A percentile compares a stretch with the other conserved stretches of the same genome.
Conservation (phyloP, 1,140 invertebrate species). For the Lucilia sericata region DNA sequence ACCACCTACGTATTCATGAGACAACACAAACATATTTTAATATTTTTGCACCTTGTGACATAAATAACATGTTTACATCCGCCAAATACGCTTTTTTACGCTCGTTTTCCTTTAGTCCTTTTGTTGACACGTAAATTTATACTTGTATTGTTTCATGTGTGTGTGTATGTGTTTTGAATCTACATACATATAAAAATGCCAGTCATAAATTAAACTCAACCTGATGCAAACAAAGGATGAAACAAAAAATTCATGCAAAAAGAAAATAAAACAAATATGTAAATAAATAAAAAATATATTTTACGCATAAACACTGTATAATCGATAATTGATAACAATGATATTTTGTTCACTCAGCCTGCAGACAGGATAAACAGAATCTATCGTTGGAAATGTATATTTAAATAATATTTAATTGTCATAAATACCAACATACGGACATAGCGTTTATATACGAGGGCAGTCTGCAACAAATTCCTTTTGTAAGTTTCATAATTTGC, state of each 20-base stretch:
- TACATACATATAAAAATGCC: not conserved
- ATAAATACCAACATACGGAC: no score
- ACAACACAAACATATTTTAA: not conserved
- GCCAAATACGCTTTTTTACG: not conserved
- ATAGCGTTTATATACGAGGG: no score
- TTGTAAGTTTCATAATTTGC: no score
- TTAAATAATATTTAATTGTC: no score
- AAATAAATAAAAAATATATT: not conserved
- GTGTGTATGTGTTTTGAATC: not conserved
- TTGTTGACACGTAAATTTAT: not conserved
- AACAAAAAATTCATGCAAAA: not conserved
- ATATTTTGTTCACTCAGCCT: not conserved
- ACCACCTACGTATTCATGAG: not conserved
- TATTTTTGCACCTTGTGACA: slow-evolving; percentile 31
- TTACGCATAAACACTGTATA: slow-evolving; percentile 10
- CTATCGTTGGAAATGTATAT: no score
- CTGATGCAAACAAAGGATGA: not conserved
- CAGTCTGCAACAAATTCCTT: no score
- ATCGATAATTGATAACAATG: slow-evolving; percentile 8
- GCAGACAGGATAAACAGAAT: not conserved
- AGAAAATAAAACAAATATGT: not conserved
- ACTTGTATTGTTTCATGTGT: not conserved
- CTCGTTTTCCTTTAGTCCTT: not conserved
- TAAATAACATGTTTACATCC: slow-evolving; percentile 41
- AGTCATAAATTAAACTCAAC: not conserved